Evolutionary conservation across 1,140 invertebrate genomes (phyloP), one percentile per base, ranked within the genome.

Genomic region (Drosophila auraria): DNA sequence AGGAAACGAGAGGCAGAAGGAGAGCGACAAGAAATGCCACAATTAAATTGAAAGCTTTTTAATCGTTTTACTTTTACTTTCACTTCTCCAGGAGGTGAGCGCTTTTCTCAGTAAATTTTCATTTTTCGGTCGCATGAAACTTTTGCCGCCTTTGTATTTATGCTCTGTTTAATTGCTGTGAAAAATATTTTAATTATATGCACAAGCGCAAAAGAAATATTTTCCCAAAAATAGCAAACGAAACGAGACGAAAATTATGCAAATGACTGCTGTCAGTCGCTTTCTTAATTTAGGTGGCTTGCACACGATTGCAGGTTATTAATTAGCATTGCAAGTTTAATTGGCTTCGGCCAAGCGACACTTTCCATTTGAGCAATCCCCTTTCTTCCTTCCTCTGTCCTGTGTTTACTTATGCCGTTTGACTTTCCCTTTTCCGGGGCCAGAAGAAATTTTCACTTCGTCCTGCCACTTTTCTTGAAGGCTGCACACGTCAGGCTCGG

Each of bases 331-430:
- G 71, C 83, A 87, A 87, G 84, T 86, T 87, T 69, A 77, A 77
- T 78, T 78, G 75, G 73, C 70, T 72, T 68, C 68, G 69, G 47
- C 50, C 58, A 50, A 54, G 66, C 76, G 73, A 45, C 79, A 81
- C 68, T 59, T 86, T 68, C 76, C 66, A 78, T 77, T 78, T 66
- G 50, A 76, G 72, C 17, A 63, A 25, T 23, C 25, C 20, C 14
- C 33, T 11, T 11, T 12, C 23, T 44, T 27, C 33, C 15, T 36
- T 23, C 50, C 56, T 5, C 42, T 23, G 1, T 20, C 27, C 78
- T 20, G 15, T 86, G 82, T 83, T 89, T 89, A 86, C 73, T 90
- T 90, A 89, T 90, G 86, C 84, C 78, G 71, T 89, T 89, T 89
- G 84, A 86, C 86, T 89, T 89, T 89, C 86, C 66, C 81, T 89